These are phyloP conservation scores for Ailurus styani DNA, from an alignment of 2,113 vertebrate genomes.

Conservation along the genomic window DNA sequence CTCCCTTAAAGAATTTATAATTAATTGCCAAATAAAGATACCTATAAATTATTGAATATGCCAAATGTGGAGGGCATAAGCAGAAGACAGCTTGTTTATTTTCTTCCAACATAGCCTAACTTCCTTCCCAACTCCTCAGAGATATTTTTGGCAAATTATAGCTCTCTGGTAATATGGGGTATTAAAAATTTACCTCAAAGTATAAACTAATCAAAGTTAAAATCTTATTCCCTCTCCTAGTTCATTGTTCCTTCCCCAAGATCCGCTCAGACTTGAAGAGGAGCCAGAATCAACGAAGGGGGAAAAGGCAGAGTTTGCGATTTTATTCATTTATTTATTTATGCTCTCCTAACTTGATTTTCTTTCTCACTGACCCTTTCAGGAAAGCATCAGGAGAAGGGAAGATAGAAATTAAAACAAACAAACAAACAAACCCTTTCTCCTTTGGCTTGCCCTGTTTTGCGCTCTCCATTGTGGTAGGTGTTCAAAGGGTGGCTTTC, in stretches of 20 bases:
- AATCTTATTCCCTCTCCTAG: background rate
- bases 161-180: background rate
- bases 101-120: background rate
- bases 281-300: too few species aligned
- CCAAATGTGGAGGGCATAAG: accelerated
- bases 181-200: background rate
- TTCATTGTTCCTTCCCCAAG: background rate
- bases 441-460: background rate
- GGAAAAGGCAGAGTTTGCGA: background rate
- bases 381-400: background rate
- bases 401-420: background rate
- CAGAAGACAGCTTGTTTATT: background rate
- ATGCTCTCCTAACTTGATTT: background rate
- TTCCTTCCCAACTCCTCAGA: background rate
- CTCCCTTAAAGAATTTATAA: background rate
- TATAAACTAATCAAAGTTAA: background rate
- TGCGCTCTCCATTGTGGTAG: too few species aligned
- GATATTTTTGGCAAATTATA: background rate
- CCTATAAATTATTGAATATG: background rate
- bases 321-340: background rate
- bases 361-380: background rate
- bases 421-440: accelerated
- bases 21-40: background rate
- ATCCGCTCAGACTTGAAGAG: background rate
- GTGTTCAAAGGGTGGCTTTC: background rate